phyloP scores from a whole-genome alignment of 64 coral and sea anemone species.

The Acropora yongei region DNA sequence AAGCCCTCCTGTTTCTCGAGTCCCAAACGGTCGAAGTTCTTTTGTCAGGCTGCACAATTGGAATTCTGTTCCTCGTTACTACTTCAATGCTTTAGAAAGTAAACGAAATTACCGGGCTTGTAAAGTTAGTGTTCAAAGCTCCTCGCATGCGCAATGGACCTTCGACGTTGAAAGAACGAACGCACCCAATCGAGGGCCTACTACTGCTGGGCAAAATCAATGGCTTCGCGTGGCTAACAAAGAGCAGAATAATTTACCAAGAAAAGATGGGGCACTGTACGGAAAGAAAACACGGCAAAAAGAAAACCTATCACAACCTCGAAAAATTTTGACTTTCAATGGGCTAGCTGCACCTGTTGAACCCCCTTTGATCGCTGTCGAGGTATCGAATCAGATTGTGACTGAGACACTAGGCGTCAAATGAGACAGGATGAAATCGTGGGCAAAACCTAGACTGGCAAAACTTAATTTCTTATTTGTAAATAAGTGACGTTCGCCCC shows the following conservation, averaged over 20 bases:
- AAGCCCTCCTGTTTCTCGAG: background rate
- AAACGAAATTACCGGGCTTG: background rate
- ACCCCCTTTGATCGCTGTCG: constrained; percentile 17
- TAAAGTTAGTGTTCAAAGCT: no score
- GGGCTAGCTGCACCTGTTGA: constrained; percentile 2
- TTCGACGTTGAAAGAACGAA: background rate
- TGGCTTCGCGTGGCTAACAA: no score
- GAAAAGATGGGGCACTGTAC: no score
- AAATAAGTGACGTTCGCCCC: no score
- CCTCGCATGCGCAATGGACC: background rate
- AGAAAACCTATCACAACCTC: no score
- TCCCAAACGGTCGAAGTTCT: background rate
- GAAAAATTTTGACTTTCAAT: constrained; percentile 23
- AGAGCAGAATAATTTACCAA: no score
- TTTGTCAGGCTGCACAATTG: constrained; percentile 8
- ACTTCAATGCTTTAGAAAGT: background rate
- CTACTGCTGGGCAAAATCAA: background rate
- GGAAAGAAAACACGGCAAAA: no score
- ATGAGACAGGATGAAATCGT: no score
- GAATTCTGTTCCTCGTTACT: constrained; percentile 1
- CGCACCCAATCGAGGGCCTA: background rate
- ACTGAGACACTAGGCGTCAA: background rate
- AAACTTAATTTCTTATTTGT: no score
- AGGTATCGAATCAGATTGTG: constrained; percentile 26
- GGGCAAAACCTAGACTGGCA: no score